Evolutionary conservation across 2,888 invertebrate species (phyloP), one percentile per base, ranked within the genome.

Genomic region (Drosophila subquinaria): DNA sequence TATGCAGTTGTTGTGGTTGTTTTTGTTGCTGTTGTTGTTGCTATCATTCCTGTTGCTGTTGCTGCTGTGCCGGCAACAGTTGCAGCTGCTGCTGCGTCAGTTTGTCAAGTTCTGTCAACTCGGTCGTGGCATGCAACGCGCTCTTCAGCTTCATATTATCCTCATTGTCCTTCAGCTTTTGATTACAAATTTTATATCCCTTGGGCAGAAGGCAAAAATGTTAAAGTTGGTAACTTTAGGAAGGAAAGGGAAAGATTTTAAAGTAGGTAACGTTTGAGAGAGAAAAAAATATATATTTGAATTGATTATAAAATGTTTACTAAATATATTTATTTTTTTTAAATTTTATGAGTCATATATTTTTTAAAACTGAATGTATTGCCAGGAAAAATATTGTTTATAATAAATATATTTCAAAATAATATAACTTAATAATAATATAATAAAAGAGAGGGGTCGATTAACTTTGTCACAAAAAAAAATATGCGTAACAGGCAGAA

Each of bases 101-200:
- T 68, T 73, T 73, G 50, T 75, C 82, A 79, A 69, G 61, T 57
- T 43, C 38, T 52, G 64, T 55, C 51, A 50, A 11, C 48, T 60
- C 42, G 20, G 35, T 36, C 11, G 38, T 55, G 47, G 35, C 57
- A 47, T 42, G 45, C 69, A 47, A 56, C 38, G 20, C 38, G 48
- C 35, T 35, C 35, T 30, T 17, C 43, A 23, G 10, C 27, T 40
- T 33, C 2, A 50, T 36, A 35, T 45, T 11, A 43, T 27, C 17
- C 10, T 27, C 10, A 6, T n/a, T 23, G 40, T 64, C 35, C 45
- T 55, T 45, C 13, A 55, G 4, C 17, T n/a, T 47, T 27, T 3
- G n/a, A 8, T 6, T 6, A n/a, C 38, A n/a, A 38, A 38, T n/a
- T n/a, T n/a, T n/a, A 38, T 8, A 38, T 8, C 6, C n/a, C 8